Conservation (phyloP, 2,113 vertebrate species). For the Nerophis ophidion region DNA sequence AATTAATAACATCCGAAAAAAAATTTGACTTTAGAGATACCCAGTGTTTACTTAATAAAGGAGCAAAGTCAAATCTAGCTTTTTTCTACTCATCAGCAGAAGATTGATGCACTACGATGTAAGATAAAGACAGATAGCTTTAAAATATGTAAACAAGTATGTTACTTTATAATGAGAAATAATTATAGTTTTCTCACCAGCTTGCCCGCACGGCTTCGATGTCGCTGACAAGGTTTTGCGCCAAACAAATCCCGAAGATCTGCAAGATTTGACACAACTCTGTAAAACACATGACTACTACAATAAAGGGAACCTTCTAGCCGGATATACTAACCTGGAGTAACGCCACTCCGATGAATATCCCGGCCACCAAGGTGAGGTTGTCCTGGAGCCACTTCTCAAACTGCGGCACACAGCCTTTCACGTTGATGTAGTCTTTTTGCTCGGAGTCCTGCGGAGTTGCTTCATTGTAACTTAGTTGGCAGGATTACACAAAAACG, state of each 20-base stretch:
- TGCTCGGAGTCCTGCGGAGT: conserved; percentile 84
- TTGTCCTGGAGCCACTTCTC: conserved; percentile 98
- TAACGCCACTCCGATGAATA: conserved; percentile 94
- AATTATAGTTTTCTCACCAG: conserved; percentile 76
- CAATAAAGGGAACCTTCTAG: too few species aligned
- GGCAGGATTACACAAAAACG: too few species aligned
- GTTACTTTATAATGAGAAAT: too few species aligned
- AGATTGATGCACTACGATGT: too few species aligned
- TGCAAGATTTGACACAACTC: conserved; percentile 44
- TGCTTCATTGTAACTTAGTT: neutral
- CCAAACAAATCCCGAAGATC: conserved; percentile 98
- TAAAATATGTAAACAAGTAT: too few species aligned
- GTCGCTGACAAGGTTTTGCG: conserved; percentile 95
- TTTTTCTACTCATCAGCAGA: too few species aligned
- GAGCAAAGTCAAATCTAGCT: neutral
- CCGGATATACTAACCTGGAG: conserved; percentile 74
- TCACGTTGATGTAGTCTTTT: conserved; percentile 90
- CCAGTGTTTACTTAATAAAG: neutral
- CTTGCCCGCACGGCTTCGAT: conserved; percentile 94
- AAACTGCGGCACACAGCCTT: conserved; percentile 97
- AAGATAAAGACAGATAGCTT: too few species aligned
- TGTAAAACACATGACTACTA: too few species aligned
- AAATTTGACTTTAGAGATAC: neutral
- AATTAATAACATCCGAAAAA: neutral
- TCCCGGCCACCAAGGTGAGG: conserved; percentile 92